Evolutionary conservation across 1,140 invertebrate species (phyloP).

Genomic region (Cherax quadricarinatus): DNA sequence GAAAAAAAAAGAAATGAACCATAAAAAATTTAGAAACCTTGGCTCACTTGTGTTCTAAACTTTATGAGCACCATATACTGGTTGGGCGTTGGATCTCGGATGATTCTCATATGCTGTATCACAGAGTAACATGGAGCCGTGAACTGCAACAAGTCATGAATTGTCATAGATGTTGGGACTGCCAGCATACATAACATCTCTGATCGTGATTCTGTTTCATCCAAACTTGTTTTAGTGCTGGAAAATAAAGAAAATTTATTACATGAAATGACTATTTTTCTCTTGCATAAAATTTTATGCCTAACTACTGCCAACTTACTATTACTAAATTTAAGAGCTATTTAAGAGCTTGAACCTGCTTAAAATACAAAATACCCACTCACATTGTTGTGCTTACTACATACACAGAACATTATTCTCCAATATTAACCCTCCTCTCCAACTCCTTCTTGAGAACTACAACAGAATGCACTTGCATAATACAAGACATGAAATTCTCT

Average conservation of each 20-base stretch:
- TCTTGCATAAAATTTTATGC: too few relatives aligned
- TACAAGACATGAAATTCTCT: too few relatives aligned
- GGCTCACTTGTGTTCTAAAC: conserved; percentile 82
- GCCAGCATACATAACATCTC: conserved; percentile 94
- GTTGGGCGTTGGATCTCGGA: conserved; percentile 90
- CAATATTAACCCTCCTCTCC: too few relatives aligned
- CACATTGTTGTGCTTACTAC: too few relatives aligned
- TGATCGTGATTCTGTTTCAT: conserved; percentile 81
- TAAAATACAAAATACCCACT: too few relatives aligned
- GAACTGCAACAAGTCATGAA: conserved; percentile 96
- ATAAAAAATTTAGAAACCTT: conserved; percentile 48
- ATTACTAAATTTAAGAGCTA: too few relatives aligned
- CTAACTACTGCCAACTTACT: too few relatives aligned
- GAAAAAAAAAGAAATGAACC: too few relatives aligned
- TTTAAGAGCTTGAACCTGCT: too few relatives aligned
- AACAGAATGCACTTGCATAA: too few relatives aligned
- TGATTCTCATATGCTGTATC: conserved; percentile 94
- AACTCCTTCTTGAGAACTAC: too few relatives aligned
- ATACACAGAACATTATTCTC: too few relatives aligned
- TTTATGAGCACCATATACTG: conserved; percentile 98
- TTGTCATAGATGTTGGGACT: conserved; percentile 94
- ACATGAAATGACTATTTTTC: not conserved
- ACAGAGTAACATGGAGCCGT: conserved; percentile 93
- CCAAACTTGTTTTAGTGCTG: conserved; percentile 75
- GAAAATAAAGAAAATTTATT: not conserved